phyloP scores from a whole-genome alignment of 2,113 vertebrate genomes.

The Calypte anna region DNA sequence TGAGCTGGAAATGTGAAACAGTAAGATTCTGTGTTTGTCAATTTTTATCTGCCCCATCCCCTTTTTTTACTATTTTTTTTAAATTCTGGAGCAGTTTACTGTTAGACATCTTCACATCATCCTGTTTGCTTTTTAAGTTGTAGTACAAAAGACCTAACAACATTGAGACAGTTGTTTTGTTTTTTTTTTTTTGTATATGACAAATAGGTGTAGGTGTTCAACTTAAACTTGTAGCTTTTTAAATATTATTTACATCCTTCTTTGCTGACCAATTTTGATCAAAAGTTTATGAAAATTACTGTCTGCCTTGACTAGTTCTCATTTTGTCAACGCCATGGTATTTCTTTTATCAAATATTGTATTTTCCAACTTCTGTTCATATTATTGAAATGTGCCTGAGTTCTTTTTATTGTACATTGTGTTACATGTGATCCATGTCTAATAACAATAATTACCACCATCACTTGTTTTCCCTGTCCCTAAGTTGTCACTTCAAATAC shows the following conservation, averaged over 20 bases:
- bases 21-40: slow-evolving; percentile 18
- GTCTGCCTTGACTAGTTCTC: slow-evolving; percentile 2
- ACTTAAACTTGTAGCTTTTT: slow-evolving; percentile 7
- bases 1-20: slow-evolving; percentile 34
- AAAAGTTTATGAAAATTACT: slow-evolving; percentile 6
- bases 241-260: background rate
- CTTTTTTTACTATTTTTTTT: background rate
- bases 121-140: background rate
- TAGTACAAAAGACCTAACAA: background rate
- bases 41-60: background rate
- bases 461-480: slow-evolving; percentile 26
- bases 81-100: background rate
- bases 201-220: background rate
- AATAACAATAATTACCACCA: slow-evolving; percentile 46
- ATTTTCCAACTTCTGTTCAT: slow-evolving; percentile 26
- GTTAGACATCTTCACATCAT: background rate
- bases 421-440: slow-evolving; percentile 44
- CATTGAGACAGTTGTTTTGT: background rate
- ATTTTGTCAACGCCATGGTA: slow-evolving; percentile 32
- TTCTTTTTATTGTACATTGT: slow-evolving; percentile 53
- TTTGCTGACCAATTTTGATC: slow-evolving; percentile 1
- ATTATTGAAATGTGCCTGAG: slow-evolving; percentile 34
- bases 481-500: slow-evolving; percentile 37
- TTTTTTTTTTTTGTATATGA: background rate
- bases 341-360: slow-evolving; percentile 45